Base-by-base conservation (phyloP, 2,113 vertebrate species). In the Enhydra lutris region DNA sequence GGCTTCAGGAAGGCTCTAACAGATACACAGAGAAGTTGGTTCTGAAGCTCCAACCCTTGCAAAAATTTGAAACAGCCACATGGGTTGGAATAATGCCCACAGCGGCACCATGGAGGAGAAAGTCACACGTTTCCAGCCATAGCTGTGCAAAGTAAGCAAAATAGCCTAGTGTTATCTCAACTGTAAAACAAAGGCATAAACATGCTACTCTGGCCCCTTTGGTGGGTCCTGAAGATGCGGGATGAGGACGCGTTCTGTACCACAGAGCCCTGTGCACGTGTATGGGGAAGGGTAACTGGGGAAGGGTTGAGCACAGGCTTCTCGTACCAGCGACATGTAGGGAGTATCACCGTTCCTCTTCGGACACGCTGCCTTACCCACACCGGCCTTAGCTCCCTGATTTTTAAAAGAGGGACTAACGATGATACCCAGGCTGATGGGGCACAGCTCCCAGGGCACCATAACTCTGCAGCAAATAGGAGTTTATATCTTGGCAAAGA, bases 1-100 rank as follows among this genome's bases (percentile, higher is more conserved):
- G 92, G 83, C 52, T 84, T 95, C 10, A 47, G 81, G 24, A 69
- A 91, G 42, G 50, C 79, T 82, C 91, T 74, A 69, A 89, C 50
- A 92, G 78, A 89, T 17, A 34, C 47, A 86, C n/a, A 94, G 42
- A 23, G 9, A 55, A 14, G 23, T 85, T 12, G 36, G n/a, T 69
- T 82, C 12, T 74, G 47, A 82, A 79, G 52, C 39, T 55, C 71
- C 42, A 34, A 3, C 1, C 24, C 4, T 7, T 34, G 74, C 39
- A 14, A 52, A 31, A 50, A 59, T 67, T 0, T 2, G n/a, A 59
- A 9, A 42, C 3, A 18, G 4, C 4, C n/a, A 12, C 8, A 24
- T 0, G 23, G 10, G 80, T 24, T 12, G 13, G 23, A 31, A 81
- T 0, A 21, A 29, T 24, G 61, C 65, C 78, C 39, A 20, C 24